These are phyloP conservation scores for Conistra vaccinii DNA, from an alignment of 2,888 invertebrate species.

Conservation along the genomic window DNA sequence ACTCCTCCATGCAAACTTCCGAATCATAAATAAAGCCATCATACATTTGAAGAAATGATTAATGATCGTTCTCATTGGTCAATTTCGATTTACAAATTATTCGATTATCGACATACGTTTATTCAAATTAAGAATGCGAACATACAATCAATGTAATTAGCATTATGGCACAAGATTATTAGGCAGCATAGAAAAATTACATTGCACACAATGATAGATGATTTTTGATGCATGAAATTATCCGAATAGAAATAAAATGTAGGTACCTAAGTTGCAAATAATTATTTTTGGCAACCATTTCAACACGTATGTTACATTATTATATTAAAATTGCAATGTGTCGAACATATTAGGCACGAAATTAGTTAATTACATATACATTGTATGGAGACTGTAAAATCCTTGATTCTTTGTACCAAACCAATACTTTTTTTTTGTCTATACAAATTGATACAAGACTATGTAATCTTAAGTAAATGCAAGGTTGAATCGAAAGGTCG, in stretches of 20 bases:
- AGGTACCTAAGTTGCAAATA: neutral
- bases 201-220: conserved; percentile 5
- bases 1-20: neutral
- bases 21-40: neutral
- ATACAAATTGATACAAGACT: conserved; percentile 28
- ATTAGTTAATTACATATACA: conserved; percentile 22
- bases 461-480: conserved; percentile 65
- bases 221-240: neutral
- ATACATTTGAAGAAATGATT: conserved; percentile 8
- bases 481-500: conserved; percentile 68
- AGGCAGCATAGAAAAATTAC: neutral
- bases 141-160: conserved; percentile 16
- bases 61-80: conserved; percentile 24
- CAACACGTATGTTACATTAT: neutral
- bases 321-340: conserved; percentile 6
- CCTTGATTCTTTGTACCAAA: conserved; percentile 46
- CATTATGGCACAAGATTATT: neutral
- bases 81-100: conserved; percentile 5
- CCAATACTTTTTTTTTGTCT: conserved; percentile 9
- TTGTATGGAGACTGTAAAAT: conserved; percentile 29
- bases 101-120: neutral
- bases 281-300: conserved; percentile 12
- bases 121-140: conserved; percentile 18
- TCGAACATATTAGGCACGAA: neutral
- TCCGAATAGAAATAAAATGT: conserved; percentile 1